Base-by-base conservation (phyloP, 2,797 vertebrate genomes). In the Remorina albescens region DNA sequence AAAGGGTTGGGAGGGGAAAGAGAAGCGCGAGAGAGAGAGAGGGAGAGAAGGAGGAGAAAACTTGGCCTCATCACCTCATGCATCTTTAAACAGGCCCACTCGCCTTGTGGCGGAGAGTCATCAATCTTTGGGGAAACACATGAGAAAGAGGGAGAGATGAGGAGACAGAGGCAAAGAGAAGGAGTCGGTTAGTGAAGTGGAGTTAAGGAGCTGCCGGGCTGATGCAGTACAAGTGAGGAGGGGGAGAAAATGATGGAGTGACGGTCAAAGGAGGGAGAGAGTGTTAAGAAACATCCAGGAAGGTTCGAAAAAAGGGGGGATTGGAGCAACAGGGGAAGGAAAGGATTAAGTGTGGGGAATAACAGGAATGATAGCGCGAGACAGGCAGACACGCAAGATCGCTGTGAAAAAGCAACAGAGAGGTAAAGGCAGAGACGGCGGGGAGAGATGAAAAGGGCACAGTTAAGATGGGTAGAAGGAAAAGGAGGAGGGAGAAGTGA, bases 11-110 rank as follows among this genome's bases (percentile, higher is more conserved):
- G 39, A 57, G 67, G 15, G 16, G 57, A 30, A 21, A 28, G 25
- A 68, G 42, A 41, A 53, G 16, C 11, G n/a, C n/a, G n/a, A n/a
- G 28, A 50, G n/a, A 30, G 23, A 51, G 59, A 13, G 67, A 13
- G 42, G 4, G 34, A 10, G 61, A 15, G 47, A 53, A 41, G 39
- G 65, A 74, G 79, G 76, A 73, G 78, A 87, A 81, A 86, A 89
- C 75, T 80, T 89, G 84, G 89, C 90, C 91, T 89, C 87, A 87
- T 92, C 91, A 93, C 89, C 92, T 94, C 93, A 94, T 95, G 92
- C 93, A 95, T 94, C 90, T 94, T 94, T 95, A 93, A 95, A 92
- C 86, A 90, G 92, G 76, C 85, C 88, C 83, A 81, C 83, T 90
- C 83, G 86, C 90, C 84, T 90, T 41, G 84, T 85, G 84, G 89